A percentile compares a stretch with the other conserved stretches of the same genome.
phyloP scores from a whole-genome alignment of 2,797 vertebrate genomes.

The Muscicapa comitata region DNA sequence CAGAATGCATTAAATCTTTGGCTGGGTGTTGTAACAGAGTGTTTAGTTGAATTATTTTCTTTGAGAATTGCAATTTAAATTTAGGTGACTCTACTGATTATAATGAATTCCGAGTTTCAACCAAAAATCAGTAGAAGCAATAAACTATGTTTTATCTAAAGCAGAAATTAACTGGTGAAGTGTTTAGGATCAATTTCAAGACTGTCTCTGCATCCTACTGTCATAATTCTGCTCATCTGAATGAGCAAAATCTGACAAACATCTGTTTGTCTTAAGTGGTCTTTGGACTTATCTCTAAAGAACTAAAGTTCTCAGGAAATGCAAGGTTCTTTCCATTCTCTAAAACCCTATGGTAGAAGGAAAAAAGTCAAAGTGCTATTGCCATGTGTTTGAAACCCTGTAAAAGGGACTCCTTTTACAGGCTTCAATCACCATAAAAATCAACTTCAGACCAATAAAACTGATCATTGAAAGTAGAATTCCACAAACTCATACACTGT shows the following conservation, averaged over 20 bases:
- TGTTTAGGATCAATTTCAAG: neutral
- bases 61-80: fast-evolving
- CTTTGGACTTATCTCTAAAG: slow-evolving; percentile 35
- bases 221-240: neutral
- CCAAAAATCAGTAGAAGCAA: neutral
- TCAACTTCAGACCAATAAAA: neutral
- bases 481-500: neutral
- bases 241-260: neutral
- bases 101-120: neutral
- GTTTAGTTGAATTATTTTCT: neutral
- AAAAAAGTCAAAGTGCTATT: slow-evolving; percentile 44
- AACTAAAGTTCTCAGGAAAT: slow-evolving; percentile 51
- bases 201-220: neutral
- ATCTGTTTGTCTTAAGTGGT: neutral
- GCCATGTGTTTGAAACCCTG: neutral
- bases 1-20: neutral
- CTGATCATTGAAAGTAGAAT: neutral
- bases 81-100: neutral
- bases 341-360: slow-evolving; percentile 47
- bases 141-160: neutral
- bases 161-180: neutral
- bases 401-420: neutral
- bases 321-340: slow-evolving; percentile 41
- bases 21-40: neutral
- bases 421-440: neutral